Percentiles rank a stretch among this genome's conserved stretches.
These are phyloP conservation scores for Pardalotus punctatus DNA, from an alignment of 2,113 vertebrate species.

Conservation along the genomic window DNA sequence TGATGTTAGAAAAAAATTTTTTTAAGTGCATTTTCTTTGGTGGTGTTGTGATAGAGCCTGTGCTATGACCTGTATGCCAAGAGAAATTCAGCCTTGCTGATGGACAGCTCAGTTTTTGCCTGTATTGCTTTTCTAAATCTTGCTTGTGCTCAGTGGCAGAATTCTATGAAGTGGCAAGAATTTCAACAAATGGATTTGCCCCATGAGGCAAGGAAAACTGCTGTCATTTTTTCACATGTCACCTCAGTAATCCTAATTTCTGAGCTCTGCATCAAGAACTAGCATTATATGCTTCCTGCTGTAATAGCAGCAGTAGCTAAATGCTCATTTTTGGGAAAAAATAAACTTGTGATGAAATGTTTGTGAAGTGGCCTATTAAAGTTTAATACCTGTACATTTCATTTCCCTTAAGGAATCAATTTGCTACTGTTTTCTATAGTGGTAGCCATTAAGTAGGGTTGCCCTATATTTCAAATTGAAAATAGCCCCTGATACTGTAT, in stretches of 20 bases:
- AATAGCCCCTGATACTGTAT: not conserved
- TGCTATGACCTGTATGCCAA: slow-evolving; percentile 4
- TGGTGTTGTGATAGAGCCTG: slow-evolving; percentile 38
- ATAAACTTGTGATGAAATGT: not conserved
- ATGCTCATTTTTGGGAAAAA: not conserved
- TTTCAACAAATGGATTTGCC: not conserved
- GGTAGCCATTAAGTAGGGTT: not conserved
- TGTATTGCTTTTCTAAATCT: not conserved
- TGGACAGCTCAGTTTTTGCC: not conserved
- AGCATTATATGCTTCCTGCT: not conserved
- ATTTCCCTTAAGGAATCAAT: not conserved
- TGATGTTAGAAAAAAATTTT: slow-evolving; percentile 57
- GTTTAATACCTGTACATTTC: not conserved
- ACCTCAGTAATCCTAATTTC: not conserved
- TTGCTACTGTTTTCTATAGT: not conserved
- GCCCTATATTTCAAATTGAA: not conserved
- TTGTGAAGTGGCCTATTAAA: not conserved
- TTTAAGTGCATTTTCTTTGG: not conserved
- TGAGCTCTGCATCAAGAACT: not conserved
- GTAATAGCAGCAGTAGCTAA: not conserved
- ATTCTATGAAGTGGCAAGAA: slow-evolving; percentile 20
- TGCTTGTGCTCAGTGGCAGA: slow-evolving; percentile 42
- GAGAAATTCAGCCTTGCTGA: slow-evolving; percentile 7
- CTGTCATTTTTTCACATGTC: not conserved
- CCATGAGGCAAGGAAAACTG: not conserved